phyloP scores from a whole-genome alignment of 2,113 vertebrate species.

The Odontesthes bonariensis region DNA sequence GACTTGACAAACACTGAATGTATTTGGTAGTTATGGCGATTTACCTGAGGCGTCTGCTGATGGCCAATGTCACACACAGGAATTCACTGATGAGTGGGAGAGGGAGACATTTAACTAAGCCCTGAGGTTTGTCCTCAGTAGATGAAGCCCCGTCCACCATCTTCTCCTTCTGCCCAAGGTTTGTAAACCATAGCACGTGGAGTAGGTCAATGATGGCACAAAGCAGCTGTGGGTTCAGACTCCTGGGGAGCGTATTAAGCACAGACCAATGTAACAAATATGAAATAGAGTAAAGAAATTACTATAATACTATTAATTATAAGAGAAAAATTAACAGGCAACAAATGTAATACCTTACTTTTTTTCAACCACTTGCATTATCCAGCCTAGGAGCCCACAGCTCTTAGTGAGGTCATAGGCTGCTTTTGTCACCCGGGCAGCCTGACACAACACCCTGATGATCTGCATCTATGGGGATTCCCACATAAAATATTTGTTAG shows the following conservation, averaged over 20 bases:
- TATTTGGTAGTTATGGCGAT: neutral
- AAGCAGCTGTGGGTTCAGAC: conserved; percentile 84
- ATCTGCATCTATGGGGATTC: conserved; percentile 83
- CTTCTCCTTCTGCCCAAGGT: conserved; percentile 82
- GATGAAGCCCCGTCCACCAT: neutral
- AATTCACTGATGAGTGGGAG: conserved; percentile 90
- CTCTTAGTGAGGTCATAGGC: conserved; percentile 89
- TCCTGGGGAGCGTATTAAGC: conserved; percentile 74
- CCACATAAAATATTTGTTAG: neutral
- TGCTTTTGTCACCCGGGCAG: conserved; percentile 83
- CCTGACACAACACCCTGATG: conserved; percentile 85
- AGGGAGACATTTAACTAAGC: conserved; percentile 85
- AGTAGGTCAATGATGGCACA: conserved; percentile 85
- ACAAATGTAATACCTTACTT: conserved; percentile 73
- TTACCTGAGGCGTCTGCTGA: conserved; percentile 87
- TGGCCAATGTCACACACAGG: conserved; percentile 78
- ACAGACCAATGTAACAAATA: neutral
- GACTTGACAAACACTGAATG: too few relatives aligned
- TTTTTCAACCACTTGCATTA: conserved; percentile 85
- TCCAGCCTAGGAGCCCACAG: conserved; percentile 90
- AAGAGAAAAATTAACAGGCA: neutral
- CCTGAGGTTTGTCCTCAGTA: conserved; percentile 34
- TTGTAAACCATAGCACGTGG: conserved; percentile 89
- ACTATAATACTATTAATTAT: neutral
- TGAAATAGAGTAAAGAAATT: neutral